Base-by-base conservation (phyloP, 2,797 vertebrate genomes). In the Sebastes steindachneri region DNA sequence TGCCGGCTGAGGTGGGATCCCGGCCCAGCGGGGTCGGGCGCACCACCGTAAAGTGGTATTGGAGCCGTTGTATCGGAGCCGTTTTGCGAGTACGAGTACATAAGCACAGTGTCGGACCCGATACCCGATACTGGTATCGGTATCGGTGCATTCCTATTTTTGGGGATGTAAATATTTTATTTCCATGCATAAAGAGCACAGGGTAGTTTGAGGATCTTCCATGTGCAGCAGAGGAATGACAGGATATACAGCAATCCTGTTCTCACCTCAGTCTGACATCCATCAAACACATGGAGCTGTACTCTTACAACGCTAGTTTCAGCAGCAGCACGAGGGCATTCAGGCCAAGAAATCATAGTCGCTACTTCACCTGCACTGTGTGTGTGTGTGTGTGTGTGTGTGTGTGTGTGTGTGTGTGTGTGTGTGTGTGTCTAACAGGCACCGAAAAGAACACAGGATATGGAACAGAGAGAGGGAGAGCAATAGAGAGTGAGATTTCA, bases 401-500 rank as follows among this genome's bases (percentile, higher is more conserved):
- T 53, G 72, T 58, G 48, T 53, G 62, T 51, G n/a, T n/a, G n/a
- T n/a, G n/a, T n/a, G 29, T 58, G 55, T 73, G 51, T 21, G 19
- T 59, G 57, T 26, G 28, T 63, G 70, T 79, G 79, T 57, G 72
- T 64, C 57, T 51, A n/a, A 71, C 74, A 78, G 55, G 53, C 79
- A 73, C 75, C n/a, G 77, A 88, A 78, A 68, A 86, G 77, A 86
- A 88, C 77, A 88, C 79, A 88, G 85, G 83, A 86, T 88, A 72
- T 87, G 77, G 87, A 88, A 85, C 70, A 86, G 73, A 90, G 82
- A 80, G 81, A 77, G 66, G 58, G 70, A 86, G 83, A 80, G 79
- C 74, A 86, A 77, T 65, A 88, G 72, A 82, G 77, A 90, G 54
- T 60, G 73, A 86, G 88, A 88, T 93, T 86, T 88, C 88, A 93